Base-by-base conservation (phyloP, 2,888 invertebrate species). In the Autographa pulchrina region DNA sequence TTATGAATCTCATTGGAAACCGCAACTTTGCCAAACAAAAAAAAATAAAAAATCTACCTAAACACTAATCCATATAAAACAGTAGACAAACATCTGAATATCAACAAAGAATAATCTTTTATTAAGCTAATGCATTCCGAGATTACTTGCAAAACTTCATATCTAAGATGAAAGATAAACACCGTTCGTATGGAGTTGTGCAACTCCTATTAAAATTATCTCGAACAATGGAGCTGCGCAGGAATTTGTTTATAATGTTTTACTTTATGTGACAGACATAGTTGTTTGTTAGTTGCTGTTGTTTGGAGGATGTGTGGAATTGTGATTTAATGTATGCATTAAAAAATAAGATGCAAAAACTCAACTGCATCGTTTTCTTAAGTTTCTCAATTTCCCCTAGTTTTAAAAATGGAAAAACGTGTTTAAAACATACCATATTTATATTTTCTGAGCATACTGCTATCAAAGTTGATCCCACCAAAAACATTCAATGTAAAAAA, bases 101-200 rank as follows among this genome's bases (percentile, higher is more conserved):
- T 78, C 72, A 80, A 76, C 54, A 65, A 43, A 70, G 62, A 65
- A 35, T 66, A 67, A 78, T 60, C 69, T 63, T 65, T 78, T 78
- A 81, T 74, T 70, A 77, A 67, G 62, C 60, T 81, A 69, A 78
- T 78, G 78, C 74, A 67, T 78, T 77, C 81, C 70, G 31, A 25
- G 63, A 67, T 77, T 76, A 68, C 65, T 75, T 76, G 59, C 72
- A 76, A 58, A 78, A 78, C 35, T 78, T 80, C 72, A 58, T 78
- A 76, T 78, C 81, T 72, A 9, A 68, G 68, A 78, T 78, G 74
- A 70, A 52, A 80, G 78, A 78, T 81, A 78, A 81, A 81, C 69
- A 74, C 65, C 16, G 54, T 58, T 52, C 69, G 73, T 74, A 65
- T 62, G 56, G 62, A 78, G 81, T 77, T 77, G 66, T 56, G 59